phyloP scores from a whole-genome alignment of 2,888 invertebrate species.

The Aphodius sticticus region DNA sequence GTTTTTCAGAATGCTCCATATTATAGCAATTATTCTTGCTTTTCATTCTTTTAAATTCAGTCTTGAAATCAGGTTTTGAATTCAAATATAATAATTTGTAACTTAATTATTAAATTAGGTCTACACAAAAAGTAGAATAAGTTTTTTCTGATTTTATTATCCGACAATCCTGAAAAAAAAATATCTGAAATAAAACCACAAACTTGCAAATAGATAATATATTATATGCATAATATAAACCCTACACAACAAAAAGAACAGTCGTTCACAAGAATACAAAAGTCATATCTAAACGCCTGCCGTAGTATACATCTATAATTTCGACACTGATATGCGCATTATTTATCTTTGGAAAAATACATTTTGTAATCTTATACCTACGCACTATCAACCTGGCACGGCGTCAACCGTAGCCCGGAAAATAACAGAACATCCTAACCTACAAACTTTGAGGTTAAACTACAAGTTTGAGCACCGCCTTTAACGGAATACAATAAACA shows the following conservation, averaged over 20 bases:
- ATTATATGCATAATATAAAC: not conserved
- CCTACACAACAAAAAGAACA: not conserved
- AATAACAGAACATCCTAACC: not conserved
- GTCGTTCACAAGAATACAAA: too few species aligned
- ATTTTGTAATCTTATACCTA: not conserved
- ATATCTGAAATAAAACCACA: not conserved
- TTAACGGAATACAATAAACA: not conserved
- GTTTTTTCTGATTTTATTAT: too few species aligned
- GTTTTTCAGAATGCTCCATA: too few species aligned
- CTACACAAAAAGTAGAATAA: too few species aligned
- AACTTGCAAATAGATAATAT: not conserved
- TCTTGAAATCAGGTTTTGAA: too few species aligned
- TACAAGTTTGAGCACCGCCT: not conserved
- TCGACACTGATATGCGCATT: not conserved
- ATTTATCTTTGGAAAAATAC: not conserved
- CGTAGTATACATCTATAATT: not conserved
- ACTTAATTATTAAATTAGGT: too few species aligned
- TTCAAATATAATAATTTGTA: too few species aligned
- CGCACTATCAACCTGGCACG: not conserved
- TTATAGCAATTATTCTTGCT: too few species aligned
- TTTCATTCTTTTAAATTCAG: too few species aligned
- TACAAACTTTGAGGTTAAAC: constrained; percentile 7
- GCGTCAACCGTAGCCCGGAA: too few species aligned
- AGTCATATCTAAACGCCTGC: not conserved
- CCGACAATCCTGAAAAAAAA: too few species aligned